Evolutionary conservation across 2,797 vertebrate species (phyloP).

Genomic region (Amazona ochrocephala): DNA sequence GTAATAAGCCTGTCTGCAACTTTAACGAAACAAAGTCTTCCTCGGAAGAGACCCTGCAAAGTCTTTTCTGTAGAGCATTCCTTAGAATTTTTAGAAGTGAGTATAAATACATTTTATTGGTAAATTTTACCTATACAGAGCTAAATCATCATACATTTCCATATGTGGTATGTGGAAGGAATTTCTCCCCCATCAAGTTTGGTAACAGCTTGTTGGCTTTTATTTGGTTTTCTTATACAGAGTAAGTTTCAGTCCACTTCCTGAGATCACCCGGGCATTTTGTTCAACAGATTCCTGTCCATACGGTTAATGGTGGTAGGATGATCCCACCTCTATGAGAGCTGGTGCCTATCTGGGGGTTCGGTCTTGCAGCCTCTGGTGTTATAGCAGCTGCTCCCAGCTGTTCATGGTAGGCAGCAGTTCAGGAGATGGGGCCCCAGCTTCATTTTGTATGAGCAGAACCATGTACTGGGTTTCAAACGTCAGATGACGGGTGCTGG

Average conservation of each 20-base stretch:
- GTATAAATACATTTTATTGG: neutral
- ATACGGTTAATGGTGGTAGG: neutral
- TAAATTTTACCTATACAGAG: neutral
- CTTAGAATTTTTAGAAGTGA: neutral
- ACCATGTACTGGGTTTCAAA: neutral
- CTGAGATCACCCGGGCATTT: neutral
- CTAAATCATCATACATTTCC: neutral
- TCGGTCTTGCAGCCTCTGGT: neutral
- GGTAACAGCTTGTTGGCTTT: neutral
- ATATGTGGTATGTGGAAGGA: accelerated
- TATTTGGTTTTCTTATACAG: neutral
- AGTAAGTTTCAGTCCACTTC: neutral
- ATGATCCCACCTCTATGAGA: neutral
- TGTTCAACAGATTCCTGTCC: neutral
- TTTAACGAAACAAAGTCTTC: neutral
- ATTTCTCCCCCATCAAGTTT: neutral
- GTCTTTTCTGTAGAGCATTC: neutral
- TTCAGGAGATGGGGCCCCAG: neutral
- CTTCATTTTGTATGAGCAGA: neutral
- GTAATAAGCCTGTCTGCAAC: neutral
- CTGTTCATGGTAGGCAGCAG: neutral
- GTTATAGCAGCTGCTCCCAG: neutral
- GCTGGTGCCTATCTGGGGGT: neutral
- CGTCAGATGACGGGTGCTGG: neutral
- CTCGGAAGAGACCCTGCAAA: neutral